Evolutionary conservation across 2,888 invertebrate genomes (phyloP).

Genomic region (Andrena bicolor): DNA sequence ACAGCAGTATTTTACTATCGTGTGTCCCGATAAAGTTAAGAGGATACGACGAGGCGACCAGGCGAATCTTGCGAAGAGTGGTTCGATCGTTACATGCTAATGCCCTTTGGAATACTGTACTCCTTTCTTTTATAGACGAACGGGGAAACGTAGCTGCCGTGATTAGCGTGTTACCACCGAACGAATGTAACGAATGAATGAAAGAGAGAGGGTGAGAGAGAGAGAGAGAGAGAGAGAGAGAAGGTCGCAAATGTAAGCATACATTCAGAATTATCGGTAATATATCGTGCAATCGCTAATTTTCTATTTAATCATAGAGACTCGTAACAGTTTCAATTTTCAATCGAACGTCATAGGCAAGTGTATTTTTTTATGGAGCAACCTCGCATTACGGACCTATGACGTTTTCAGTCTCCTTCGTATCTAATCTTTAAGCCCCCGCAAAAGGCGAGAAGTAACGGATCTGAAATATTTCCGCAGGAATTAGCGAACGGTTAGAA

Average conservation of each 20-base stretch:
- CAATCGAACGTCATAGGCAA: slow-evolving; percentile 19
- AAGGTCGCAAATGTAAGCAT: not conserved
- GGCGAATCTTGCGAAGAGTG: not conserved
- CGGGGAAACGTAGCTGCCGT: slow-evolving; percentile 28
- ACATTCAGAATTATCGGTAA: slow-evolving; percentile 8
- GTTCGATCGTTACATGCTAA: not conserved
- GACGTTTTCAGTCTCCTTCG: slow-evolving; percentile 23
- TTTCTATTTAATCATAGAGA: slow-evolving; percentile 29
- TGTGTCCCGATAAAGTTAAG: slow-evolving; percentile 7
- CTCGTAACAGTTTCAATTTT: slow-evolving; percentile 8
- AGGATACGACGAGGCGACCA: slow-evolving; percentile 1
- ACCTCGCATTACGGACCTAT: slow-evolving; percentile 33
- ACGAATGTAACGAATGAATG: slow-evolving; percentile 25
- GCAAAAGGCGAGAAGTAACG: not conserved
- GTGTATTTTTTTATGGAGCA: slow-evolving; percentile 35
- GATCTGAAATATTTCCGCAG: not conserved
- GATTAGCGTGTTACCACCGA: slow-evolving; percentile 30
- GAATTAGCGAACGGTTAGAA: slow-evolving; percentile 4
- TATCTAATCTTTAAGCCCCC: slow-evolving; percentile 24
- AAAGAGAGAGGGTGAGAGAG: not conserved
- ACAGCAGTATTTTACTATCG: slow-evolving; percentile 34
- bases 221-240: not conserved
- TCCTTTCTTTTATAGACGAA: slow-evolving; percentile 12
- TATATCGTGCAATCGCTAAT: not conserved
- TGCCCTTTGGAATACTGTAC: slow-evolving; percentile 10